Percentiles rank a stretch among this genome's conserved stretches.
Evolutionary conservation across 2,113 vertebrate genomes (phyloP).

Genomic region (Electrona antarctica): DNA sequence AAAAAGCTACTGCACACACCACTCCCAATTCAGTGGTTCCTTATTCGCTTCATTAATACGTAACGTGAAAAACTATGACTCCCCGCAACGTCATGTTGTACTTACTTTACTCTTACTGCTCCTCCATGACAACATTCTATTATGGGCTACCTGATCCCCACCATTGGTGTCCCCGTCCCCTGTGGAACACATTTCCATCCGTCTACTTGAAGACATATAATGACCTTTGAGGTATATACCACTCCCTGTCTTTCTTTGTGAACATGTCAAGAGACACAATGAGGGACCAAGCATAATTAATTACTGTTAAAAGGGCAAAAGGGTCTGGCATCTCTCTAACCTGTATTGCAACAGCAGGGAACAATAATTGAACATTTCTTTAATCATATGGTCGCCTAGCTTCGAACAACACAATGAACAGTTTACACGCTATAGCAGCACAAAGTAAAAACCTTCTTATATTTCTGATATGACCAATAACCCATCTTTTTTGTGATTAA

Average conservation of each 20-base stretch:
- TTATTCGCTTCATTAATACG: too few species aligned
- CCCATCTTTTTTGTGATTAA: background rate
- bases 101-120: too few species aligned
- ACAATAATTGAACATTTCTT: slow-evolving; percentile 43
- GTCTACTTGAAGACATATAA: slow-evolving; percentile 35
- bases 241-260: slow-evolving; percentile 65
- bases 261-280: slow-evolving; percentile 59
- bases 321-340: slow-evolving; percentile 33
- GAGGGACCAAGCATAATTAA: slow-evolving; percentile 54
- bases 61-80: too few species aligned
- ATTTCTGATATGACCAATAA: too few species aligned
- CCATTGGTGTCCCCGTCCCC: too few species aligned
- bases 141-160: too few species aligned
- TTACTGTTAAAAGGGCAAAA: slow-evolving; percentile 66
- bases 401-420: too few species aligned
- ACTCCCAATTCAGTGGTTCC: background rate
- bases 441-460: too few species aligned
- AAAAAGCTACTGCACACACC: background rate
- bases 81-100: too few species aligned
- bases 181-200: slow-evolving; percentile 9
- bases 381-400: background rate
- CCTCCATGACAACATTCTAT: too few species aligned
- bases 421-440: too few species aligned
- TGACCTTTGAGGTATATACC: slow-evolving; percentile 67
- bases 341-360: slow-evolving; percentile 13